A percentile compares a stretch with the other conserved stretches of the same genome.
Evolutionary conservation across 2,888 invertebrate species (phyloP).

Genomic region (Crepidodera aurea): DNA sequence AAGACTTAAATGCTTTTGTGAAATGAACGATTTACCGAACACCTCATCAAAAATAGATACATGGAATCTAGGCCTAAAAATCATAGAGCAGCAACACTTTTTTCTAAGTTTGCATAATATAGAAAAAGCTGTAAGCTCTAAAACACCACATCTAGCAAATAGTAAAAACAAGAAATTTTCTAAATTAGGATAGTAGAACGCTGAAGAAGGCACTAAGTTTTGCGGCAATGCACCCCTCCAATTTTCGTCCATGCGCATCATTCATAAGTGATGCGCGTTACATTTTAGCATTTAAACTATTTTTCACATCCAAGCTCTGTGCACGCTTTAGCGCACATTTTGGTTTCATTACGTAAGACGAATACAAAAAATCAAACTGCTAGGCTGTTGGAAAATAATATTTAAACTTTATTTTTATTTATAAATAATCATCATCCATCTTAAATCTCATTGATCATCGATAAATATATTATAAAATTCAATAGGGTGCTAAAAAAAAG

Average conservation of each 20-base stretch:
- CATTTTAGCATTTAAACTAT: conserved; percentile 41
- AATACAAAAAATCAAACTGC: conserved; percentile 19
- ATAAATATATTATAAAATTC: too few species aligned
- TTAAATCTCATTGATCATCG: too few species aligned
- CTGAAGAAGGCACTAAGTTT: conserved; percentile 58
- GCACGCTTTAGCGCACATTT: conserved; percentile 54
- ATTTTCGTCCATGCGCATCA: conserved; percentile 58
- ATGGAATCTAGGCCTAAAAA: conserved; percentile 42
- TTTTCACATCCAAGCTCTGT: conserved; percentile 51
- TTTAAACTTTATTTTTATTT: not conserved
- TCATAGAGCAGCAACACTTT: conserved; percentile 26
- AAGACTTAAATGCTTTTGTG: not conserved
- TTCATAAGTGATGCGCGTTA: conserved; percentile 32
- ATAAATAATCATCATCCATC: too few species aligned
- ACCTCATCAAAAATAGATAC: conserved; percentile 13
- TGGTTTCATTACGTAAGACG: conserved; percentile 16
- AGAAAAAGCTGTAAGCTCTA: conserved; percentile 55
- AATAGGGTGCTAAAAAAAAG: too few species aligned
- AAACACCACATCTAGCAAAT: conserved; percentile 52
- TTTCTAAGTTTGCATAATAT: conserved; percentile 37
- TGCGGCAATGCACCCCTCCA: conserved; percentile 62
- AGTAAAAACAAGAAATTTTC: conserved; percentile 25
- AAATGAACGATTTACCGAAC: conserved; percentile 6
- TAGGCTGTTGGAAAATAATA: conserved; percentile 16
- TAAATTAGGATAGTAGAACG: conserved; percentile 52